Base-by-base conservation (phyloP, 1,140 invertebrate genomes). In the Tetraneura akinire region DNA sequence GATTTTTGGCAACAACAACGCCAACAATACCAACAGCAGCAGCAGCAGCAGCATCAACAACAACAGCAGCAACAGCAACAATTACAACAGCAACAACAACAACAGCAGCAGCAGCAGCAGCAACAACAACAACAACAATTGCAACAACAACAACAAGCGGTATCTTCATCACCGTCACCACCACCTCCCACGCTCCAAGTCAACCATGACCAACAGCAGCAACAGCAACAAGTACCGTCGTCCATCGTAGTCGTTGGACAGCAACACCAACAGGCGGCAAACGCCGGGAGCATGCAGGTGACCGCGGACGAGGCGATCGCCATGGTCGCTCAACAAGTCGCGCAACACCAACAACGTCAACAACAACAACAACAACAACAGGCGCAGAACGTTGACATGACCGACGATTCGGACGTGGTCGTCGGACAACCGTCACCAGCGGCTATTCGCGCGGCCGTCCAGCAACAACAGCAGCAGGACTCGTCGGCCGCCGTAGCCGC, bases 1-100 rank as follows among this genome's bases (percentile, higher is more conserved):
- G 84, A 84, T 57, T 83, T 83, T 55, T 84, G 84, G 84, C 82
- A 83, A 26, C 83, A 82, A 42, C 66, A 81, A 21, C 66, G 83
- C 23, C 82, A 82, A 47, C 81, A 82, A 23, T 82, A 37, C 81
- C 81, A 66, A 66, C 83, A 73, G 62, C 82, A 49, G 8, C 81
- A 62, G 32, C 81, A 81, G 45, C 73, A 55, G 26, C 76, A 80
- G 73, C 80, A 49, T 18, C 82, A 51, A 26, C 81, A 74, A 51
- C 80, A 47, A 53, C 76, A 82, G 47, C 51, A 78, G 49, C 55
- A 71, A 5, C 70, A 80, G 18, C 62, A 32, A 9, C 66, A 68
- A 82, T 82, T 83, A 11, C 83, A 82, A 57, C 66, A 81, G 16
- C 66, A 83, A 23, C 82, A 82, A 18, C 81, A 82, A 0, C 81